Conservation (phyloP, 2,888 invertebrate species). For the Drosophila niveifrons region DNA sequence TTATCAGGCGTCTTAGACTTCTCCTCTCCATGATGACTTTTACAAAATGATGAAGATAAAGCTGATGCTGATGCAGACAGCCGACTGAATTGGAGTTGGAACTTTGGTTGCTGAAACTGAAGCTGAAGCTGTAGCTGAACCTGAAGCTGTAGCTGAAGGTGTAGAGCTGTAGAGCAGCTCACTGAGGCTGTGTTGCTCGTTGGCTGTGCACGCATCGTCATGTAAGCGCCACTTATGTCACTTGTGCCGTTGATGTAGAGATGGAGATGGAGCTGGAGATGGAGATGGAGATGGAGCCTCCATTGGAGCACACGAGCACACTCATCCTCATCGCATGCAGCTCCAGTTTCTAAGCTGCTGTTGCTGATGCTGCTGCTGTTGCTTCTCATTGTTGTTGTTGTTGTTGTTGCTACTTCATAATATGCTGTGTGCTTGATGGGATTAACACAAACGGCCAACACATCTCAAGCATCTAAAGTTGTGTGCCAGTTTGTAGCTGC, state of each 20-base stretch:
- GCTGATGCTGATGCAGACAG: conserved; percentile 19
- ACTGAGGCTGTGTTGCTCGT: conserved; percentile 59
- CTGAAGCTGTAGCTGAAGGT: conserved; percentile 34
- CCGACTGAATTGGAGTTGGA: conserved; percentile 1
- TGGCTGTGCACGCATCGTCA: conserved; percentile 81
- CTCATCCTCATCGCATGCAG: conserved; percentile 59
- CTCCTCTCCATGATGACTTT: conserved; percentile 62
- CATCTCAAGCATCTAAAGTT: conserved; percentile 79
- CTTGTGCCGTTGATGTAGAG: conserved; percentile 79
- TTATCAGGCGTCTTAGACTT: conserved; percentile 61
- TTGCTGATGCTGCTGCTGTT: conserved; percentile 35
- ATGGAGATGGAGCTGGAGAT: conserved; percentile 44
- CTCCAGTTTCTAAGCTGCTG: conserved; percentile 72
- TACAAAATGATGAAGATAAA: conserved; percentile 69
- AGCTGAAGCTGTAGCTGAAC: conserved; percentile 37
- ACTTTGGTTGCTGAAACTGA: conserved; percentile 17
- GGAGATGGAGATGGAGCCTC: conserved; percentile 44
- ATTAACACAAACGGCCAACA: conserved; percentile 82
- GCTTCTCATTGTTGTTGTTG: conserved; percentile 26
- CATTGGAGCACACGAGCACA: conserved; percentile 63
- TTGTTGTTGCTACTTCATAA: conserved; percentile 78
- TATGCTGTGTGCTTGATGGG: conserved; percentile 78
- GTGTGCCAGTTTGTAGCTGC: conserved; percentile 73
- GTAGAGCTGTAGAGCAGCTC: conserved; percentile 17
- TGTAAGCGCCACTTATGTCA: conserved; percentile 82